Base-by-base conservation (phyloP, 2,113 vertebrate species). In the Cyprinus carpio region DNA sequence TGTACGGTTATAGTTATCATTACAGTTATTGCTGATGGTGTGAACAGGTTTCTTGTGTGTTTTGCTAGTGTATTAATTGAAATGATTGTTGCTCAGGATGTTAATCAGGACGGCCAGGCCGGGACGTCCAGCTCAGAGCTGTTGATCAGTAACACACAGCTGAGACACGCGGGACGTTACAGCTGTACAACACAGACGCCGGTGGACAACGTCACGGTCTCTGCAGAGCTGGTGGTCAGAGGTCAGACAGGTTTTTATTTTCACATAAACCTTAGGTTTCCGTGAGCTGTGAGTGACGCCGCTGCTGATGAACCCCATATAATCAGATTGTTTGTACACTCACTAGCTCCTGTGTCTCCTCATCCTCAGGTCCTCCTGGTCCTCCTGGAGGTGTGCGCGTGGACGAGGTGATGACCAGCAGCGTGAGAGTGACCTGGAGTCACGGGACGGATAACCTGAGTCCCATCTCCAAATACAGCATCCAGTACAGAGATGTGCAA, bases 371-470 rank as follows among this genome's bases (percentile, higher is more conserved):
- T 64, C 96, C 98, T 58, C 98, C 98, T 1, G 98, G 98, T n/a
- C 95, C 98, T 40, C 97, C 98, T 2, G 97, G 96, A 72, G 98
- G 98, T 58, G 91, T 99, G 72, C 94, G 95, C 89, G 92, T 97
- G 89, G 94, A 95, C 90, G 93, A 98, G 27, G 94, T 96, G 54
- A 94, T 89, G 87, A 95, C 96, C 75, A 97, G 94, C 82, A 95
- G 92, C 37, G 95, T 97, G 72, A 95, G 91, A 2, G 90, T 99
- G 83, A 95, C 95, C 4, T 99, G 98, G 98, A 99, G 97, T 90
- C 96, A 96, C 1, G 98, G 98, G 43, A 95, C 97, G 87, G 97
- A 99, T 93, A 99, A 99, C 93, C 97, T 97, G 76, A 99, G 96
- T 87, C 98, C 98, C 78, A 98, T 99, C 92, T 98, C 98, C 89